These are phyloP conservation scores for Diabrotica undecimpunctata DNA, from an alignment of 1,140 invertebrate species.

Conservation along the genomic window DNA sequence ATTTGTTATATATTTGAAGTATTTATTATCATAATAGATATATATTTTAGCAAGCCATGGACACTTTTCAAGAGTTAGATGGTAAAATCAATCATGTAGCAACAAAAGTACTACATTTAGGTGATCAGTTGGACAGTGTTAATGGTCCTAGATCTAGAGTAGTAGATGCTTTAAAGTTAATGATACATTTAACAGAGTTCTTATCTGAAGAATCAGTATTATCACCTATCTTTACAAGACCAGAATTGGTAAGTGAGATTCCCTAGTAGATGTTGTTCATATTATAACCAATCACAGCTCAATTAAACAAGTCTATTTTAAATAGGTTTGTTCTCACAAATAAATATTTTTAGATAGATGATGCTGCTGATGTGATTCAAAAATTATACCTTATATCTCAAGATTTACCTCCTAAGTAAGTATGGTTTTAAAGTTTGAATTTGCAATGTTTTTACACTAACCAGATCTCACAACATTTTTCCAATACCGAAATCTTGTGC, in stretches of 20 bases:
- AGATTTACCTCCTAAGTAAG: constrained; percentile 79
- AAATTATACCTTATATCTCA: constrained; percentile 94
- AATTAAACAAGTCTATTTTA: too few species aligned
- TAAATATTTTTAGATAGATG: constrained; percentile 66
- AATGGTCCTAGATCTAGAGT: constrained; percentile 90
- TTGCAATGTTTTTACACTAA: too few species aligned
- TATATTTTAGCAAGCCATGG: constrained; percentile 67
- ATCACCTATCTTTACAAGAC: constrained; percentile 85
- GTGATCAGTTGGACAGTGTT: constrained; percentile 95
- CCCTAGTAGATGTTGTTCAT: background rate
- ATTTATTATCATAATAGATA: background rate
- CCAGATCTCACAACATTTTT: too few species aligned
- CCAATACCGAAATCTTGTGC: too few species aligned
- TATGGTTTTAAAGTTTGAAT: constrained; percentile 15
- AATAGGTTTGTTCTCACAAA: background rate
- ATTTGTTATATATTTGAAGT: too few species aligned
- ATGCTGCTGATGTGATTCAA: constrained; percentile 98
- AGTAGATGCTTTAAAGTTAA: constrained; percentile 90
- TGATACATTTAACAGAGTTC: constrained; percentile 93
- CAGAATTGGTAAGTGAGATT: constrained; percentile 61
- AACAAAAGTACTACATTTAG: constrained; percentile 94
- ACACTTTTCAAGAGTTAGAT: constrained; percentile 88
- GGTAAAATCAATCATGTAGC: constrained; percentile 95
- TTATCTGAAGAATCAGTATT: constrained; percentile 79
- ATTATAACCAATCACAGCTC: too few species aligned